phyloP scores from a whole-genome alignment of 1,140 invertebrate genomes.

The Listronotus oregonensis region DNA sequence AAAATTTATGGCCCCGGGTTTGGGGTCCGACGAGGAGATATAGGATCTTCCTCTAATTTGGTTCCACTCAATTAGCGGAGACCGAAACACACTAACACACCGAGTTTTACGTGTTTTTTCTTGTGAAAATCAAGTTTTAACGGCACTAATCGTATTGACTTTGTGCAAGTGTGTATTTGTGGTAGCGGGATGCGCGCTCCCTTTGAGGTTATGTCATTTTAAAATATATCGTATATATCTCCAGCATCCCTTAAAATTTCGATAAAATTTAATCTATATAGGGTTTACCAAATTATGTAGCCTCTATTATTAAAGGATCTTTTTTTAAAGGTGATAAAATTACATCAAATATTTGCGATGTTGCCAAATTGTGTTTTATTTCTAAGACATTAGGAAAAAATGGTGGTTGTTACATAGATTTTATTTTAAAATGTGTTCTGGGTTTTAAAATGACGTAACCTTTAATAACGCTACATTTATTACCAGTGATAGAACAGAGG shows the following conservation, averaged over 20 bases:
- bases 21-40: constrained; percentile 52
- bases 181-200: neutral
- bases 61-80: constrained; percentile 55
- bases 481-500: neutral
- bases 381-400: too few species aligned
- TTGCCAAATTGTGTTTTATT: too few species aligned
- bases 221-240: too few species aligned
- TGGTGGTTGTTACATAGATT: too few species aligned
- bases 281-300: too few species aligned
- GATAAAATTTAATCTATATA: too few species aligned
- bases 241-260: too few species aligned
- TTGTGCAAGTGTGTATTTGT: constrained; percentile 11
- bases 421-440: too few species aligned
- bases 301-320: too few species aligned
- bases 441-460: too few species aligned
- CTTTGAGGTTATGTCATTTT: neutral
- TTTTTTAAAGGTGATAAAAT: too few species aligned
- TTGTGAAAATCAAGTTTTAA: constrained; percentile 4
- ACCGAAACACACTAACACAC: constrained; percentile 49
- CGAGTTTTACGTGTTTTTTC: neutral
- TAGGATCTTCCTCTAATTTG: constrained; percentile 54
- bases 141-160: constrained; percentile 21
- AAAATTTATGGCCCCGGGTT: constrained; percentile 43
- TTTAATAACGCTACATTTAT: neutral
- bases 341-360: too few species aligned